phyloP scores from a whole-genome alignment of 2,113 vertebrate genomes.

The Toxotes jaculatrix region DNA sequence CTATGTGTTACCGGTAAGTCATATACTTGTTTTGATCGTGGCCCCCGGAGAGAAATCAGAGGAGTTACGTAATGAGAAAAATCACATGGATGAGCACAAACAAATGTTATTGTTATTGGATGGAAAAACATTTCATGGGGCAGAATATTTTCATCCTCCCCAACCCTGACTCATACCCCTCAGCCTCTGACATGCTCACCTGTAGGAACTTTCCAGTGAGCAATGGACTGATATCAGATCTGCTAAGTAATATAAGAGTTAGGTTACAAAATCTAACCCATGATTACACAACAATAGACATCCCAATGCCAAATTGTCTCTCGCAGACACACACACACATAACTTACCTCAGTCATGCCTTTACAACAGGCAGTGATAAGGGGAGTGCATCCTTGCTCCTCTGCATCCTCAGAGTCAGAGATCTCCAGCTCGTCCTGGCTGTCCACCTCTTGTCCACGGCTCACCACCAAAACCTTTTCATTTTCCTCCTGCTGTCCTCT shows the following conservation, averaged over 20 bases:
- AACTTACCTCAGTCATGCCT: conserved; percentile 62
- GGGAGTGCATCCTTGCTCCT: conserved; percentile 48
- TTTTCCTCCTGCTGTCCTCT: conserved; percentile 52
- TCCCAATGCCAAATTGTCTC: background rate
- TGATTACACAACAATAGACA: background rate
- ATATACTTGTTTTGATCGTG: conserved; percentile 50
- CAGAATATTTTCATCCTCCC: no score
- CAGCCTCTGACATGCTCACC: background rate
- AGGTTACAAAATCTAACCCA: background rate
- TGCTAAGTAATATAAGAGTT: background rate
- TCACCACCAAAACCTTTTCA: conserved; percentile 16
- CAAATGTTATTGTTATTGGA: conserved; percentile 20
- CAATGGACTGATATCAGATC: background rate
- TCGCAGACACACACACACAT: background rate
- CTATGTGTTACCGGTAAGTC: conserved; percentile 27
- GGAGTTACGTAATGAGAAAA: background rate
- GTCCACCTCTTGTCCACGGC: conserved; percentile 34
- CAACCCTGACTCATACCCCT: background rate
- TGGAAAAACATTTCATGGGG: conserved; percentile 16
- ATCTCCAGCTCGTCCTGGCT: conserved; percentile 37
- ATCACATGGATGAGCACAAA: background rate
- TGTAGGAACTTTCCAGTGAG: conserved; percentile 15
- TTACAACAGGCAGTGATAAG: conserved; percentile 70
- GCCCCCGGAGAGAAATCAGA: conserved; percentile 1
- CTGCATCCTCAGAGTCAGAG: conserved; percentile 42